phyloP scores from a whole-genome alignment of 2,797 vertebrate species.

The Borostomias antarcticus region DNA sequence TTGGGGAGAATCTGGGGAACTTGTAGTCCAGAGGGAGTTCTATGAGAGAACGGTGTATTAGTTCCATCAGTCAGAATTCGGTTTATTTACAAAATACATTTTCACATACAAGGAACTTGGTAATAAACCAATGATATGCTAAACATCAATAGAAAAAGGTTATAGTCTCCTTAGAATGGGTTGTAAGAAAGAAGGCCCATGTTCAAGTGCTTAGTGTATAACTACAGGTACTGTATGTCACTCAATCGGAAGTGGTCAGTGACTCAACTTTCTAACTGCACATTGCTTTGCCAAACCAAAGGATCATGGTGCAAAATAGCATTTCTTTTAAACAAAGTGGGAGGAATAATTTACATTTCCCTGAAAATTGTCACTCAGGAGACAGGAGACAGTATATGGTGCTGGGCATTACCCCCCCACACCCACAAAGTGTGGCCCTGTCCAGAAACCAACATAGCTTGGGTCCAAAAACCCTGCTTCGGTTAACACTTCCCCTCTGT shows the following conservation, averaged over 20 bases:
- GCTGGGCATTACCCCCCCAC: not conserved
- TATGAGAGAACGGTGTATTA: slow-evolving; percentile 66
- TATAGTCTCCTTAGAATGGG: too few relatives aligned
- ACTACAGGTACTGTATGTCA: not conserved
- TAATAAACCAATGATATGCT: too few relatives aligned
- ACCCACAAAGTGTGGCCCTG: not conserved
- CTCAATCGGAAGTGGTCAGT: slow-evolving; percentile 1
- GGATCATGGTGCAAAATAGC: not conserved
- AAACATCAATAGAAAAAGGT: too few relatives aligned
- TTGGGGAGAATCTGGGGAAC: slow-evolving; percentile 88
- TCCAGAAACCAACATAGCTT: not conserved
- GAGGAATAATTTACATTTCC: not conserved
- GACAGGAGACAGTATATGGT: not conserved
- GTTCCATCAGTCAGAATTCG: too few relatives aligned
- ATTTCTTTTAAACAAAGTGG: not conserved
- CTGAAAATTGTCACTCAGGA: not conserved
- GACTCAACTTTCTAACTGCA: not conserved
- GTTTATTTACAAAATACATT: too few relatives aligned
- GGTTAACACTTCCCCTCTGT: not conserved
- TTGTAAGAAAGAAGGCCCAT: too few relatives aligned
- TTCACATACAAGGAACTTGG: not conserved
- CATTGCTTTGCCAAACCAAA: slow-evolving; percentile 1
- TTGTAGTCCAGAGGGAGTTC: slow-evolving; percentile 94
- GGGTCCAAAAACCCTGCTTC: too few relatives aligned
- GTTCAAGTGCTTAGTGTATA: too few relatives aligned